phyloP scores from a whole-genome alignment of 2,888 invertebrate species.

The Eupithecia pulchellata region DNA sequence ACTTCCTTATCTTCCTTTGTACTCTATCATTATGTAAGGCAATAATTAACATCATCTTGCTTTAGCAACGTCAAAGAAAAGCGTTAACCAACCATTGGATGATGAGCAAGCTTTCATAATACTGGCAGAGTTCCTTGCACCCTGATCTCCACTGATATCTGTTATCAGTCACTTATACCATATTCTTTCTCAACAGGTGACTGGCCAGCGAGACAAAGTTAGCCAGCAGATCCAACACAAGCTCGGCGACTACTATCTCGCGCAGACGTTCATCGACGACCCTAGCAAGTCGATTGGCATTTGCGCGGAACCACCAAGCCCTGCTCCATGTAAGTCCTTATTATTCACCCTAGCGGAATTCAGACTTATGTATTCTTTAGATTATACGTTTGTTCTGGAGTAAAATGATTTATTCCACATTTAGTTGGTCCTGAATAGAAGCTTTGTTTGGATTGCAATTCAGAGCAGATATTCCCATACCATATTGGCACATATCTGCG shows the following conservation, averaged over 20 bases:
- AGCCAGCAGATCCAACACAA: slow-evolving; percentile 90
- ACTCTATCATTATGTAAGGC: neutral
- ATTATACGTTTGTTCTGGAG: neutral
- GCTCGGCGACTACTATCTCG: slow-evolving; percentile 88
- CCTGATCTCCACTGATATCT: neutral
- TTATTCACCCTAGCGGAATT: neutral
- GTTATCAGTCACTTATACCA: neutral
- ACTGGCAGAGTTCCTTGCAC: neutral
- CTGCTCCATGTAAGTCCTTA: slow-evolving; percentile 84
- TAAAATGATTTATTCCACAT: slow-evolving; percentile 2
- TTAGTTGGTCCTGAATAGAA: slow-evolving; percentile 4
- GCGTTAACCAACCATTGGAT: neutral
- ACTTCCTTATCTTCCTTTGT: neutral
- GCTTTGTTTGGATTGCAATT: neutral
- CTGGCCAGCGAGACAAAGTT: slow-evolving; percentile 85
- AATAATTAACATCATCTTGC: neutral
- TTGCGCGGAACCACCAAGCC: slow-evolving; percentile 88
- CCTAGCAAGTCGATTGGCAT: slow-evolving; percentile 89
- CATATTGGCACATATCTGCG: slow-evolving; percentile 45
- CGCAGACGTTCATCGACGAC: slow-evolving; percentile 88
- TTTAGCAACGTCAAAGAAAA: neutral
- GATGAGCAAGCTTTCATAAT: neutral
- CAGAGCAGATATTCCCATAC: slow-evolving; percentile 12
- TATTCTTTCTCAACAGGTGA: slow-evolving; percentile 81
- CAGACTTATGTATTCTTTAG: neutral